Conservation (phyloP, 2,888 invertebrate genomes). For the Myathropa florea region DNA sequence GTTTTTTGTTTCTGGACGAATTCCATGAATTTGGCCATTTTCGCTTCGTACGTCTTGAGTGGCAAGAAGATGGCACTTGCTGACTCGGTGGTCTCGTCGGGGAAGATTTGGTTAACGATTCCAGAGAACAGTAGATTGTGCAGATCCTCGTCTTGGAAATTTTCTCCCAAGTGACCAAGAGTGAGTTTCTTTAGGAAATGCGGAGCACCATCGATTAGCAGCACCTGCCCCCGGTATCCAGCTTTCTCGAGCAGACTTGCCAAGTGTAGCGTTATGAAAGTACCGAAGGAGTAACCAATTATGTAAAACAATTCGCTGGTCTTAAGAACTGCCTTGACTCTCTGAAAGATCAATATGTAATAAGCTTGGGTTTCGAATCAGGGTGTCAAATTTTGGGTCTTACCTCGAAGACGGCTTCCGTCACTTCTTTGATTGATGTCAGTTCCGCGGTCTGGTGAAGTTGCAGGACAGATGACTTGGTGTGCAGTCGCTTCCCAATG, state of each 20-base stretch:
- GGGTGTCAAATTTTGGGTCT: neutral
- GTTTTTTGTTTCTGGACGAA: conserved; percentile 79
- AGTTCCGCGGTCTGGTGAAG: conserved; percentile 75
- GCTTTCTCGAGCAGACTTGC: conserved; percentile 86
- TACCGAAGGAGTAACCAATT: conserved; percentile 94
- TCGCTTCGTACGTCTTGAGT: conserved; percentile 83
- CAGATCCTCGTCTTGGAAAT: conserved; percentile 76
- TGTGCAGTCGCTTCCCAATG: conserved; percentile 74
- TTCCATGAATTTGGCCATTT: conserved; percentile 82
- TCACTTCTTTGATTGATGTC: conserved; percentile 74
- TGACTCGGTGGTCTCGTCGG: conserved; percentile 76
- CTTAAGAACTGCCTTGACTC: conserved; percentile 83
- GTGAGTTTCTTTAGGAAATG: conserved; percentile 83
- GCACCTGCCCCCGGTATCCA: conserved; percentile 84
- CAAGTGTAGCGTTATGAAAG: conserved; percentile 88
- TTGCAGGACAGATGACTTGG: conserved; percentile 76
- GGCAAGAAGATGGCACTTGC: conserved; percentile 81
- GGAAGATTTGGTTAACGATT: conserved; percentile 77
- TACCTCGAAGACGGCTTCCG: conserved; percentile 76
- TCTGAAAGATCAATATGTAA: conserved; percentile 79
- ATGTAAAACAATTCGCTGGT: conserved; percentile 86
- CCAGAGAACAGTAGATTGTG: conserved; percentile 76
- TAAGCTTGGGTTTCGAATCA: neutral
- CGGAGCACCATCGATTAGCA: conserved; percentile 92
- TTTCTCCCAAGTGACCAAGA: conserved; percentile 74